A percentile compares a stretch with the other conserved stretches of the same genome.
Conservation (phyloP, 2,888 invertebrate genomes). For the Acleris holmiana region DNA sequence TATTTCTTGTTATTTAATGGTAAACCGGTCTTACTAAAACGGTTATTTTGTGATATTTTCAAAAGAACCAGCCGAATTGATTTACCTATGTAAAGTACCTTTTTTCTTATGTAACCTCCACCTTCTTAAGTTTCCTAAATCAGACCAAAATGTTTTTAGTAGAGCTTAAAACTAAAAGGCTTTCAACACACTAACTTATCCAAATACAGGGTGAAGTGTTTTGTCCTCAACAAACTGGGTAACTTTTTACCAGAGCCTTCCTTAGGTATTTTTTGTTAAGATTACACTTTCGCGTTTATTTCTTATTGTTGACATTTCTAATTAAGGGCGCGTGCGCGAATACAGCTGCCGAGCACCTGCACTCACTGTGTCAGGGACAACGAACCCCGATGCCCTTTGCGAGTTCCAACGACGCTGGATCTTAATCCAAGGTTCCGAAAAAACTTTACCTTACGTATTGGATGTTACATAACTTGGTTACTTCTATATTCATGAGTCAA, state of each 20-base stretch:
- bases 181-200: conserved; percentile 23
- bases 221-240: conserved; percentile 14
- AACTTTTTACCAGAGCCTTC: conserved; percentile 2
- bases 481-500: conserved; percentile 2
- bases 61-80: too few relatives aligned
- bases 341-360: conserved; percentile 38
- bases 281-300: conserved; percentile 13
- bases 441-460: not conserved
- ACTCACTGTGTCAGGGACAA: conserved; percentile 45
- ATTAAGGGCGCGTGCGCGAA: conserved; percentile 41
- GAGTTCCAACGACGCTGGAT: conserved; percentile 33
- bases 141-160: conserved; percentile 14
- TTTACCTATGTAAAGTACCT: too few relatives aligned
- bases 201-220: conserved; percentile 24
- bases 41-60: too few relatives aligned
- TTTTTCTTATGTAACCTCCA: not conserved
- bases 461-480: conserved; percentile 11
- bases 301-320: conserved; percentile 33
- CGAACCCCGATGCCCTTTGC: conserved; percentile 62
- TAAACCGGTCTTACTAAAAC: too few relatives aligned
- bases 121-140: conserved; percentile 7
- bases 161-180: conserved; percentile 29
- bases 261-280: conserved; percentile 8
- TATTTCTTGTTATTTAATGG: too few relatives aligned
- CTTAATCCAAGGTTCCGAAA: not conserved